Base-by-base conservation (phyloP, 2,797 vertebrate species). In the Tragelaphus eurycerus region DNA sequence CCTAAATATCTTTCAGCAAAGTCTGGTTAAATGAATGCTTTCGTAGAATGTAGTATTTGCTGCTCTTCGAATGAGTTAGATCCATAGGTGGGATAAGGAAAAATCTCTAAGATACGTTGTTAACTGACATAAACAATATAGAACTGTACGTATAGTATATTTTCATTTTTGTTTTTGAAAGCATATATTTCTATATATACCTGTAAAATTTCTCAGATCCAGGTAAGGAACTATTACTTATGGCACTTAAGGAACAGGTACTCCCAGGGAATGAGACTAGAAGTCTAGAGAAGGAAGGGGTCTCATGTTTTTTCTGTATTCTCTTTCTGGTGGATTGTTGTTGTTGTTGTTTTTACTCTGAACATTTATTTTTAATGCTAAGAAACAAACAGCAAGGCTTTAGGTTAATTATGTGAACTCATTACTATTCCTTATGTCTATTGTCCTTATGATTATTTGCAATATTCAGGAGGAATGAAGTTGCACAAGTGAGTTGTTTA, bases 141-240 rank as follows among this genome's bases (percentile, higher is more conserved):
- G 55, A 95, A 48, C 14, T 89, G 3, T 93, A 55, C 57, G 31
- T 85, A 38, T 31, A 29, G n/a, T 62, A 50, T 97, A 29, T 84
- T 93, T 88, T 81, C 52, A 96, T 76, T 89, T 95, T 52, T 88
- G 15, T 38, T 84, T 95, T 93, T 92, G 88, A 87, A 85, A 95
- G 15, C 38, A 57, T 76, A 31, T 23, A 27, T 52, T 74, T 92
- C 86, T 46, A 50, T 86, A 60, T 9, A 52, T 23, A n/a, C 14
- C 25, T 67, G 60, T 15, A 88, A 89, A 93, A 25, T 89, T 57
- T 90, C 85, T 94, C 81, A 96, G 43, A 78, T 43, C 10, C 59
- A 17, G 46, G 1, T 87, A 57, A 92, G 23, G 38, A 93, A 31
- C 71, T 90, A 11, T 78, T n/a, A 60, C 12, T 60, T 60, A 62